phyloP scores from a whole-genome alignment of 2,113 vertebrate species.

The Campylomormyrus numenius region DNA sequence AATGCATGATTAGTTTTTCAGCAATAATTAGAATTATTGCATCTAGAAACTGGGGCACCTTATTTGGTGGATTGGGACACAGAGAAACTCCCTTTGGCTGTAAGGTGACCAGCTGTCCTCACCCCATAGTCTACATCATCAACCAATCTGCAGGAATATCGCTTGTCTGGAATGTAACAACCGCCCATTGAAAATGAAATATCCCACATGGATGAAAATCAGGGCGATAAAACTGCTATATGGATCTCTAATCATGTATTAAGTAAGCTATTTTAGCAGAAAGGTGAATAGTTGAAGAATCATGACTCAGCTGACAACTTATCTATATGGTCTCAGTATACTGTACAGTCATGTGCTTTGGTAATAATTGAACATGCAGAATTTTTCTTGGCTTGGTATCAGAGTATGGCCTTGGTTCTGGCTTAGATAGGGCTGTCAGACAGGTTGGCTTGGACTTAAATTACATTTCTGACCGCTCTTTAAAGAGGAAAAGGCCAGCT shows the following conservation, averaged over 20 bases:
- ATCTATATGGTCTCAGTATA: background rate
- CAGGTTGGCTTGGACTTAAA: background rate
- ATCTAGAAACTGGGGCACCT: background rate
- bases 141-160: background rate
- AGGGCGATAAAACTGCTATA: background rate
- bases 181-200: background rate
- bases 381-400: background rate
- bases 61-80: background rate
- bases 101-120: slow-evolving; percentile 10
- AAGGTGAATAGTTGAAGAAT: background rate
- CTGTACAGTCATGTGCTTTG: background rate
- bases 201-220: background rate
- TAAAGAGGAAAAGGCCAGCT: background rate
- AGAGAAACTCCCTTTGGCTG: background rate
- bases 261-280: background rate
- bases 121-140: background rate
- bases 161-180: background rate
- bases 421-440: background rate
- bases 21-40: background rate
- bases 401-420: background rate
- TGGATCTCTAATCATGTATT: background rate
- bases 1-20: background rate
- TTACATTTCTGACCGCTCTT: background rate
- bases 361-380: background rate
- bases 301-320: background rate